Base-by-base conservation (phyloP, 2,888 invertebrate species). In the Morpho achilles region DNA sequence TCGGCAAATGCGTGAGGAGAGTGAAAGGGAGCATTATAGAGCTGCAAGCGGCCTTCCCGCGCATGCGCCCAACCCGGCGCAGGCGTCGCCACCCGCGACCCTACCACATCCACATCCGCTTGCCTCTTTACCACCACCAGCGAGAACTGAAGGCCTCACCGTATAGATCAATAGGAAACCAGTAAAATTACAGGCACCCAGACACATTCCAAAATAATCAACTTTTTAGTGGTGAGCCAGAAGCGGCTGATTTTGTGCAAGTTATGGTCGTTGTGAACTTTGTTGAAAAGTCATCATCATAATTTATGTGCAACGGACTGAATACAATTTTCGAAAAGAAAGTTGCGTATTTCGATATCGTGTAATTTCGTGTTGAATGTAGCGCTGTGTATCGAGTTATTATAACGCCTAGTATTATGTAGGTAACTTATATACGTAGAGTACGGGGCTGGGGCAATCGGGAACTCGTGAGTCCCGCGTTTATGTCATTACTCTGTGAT, bases 81-180 rank as follows among this genome's bases (percentile, higher is more conserved):
- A 82, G 59, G 60, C 74, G 58, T 79, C 76, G 3, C 75, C 80
- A 23, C 87, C 90, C 58, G 67, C 67, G 61, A 67, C 61, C 53
- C 71, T 56, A 63, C 78, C 58, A 59, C 66, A 67, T 70, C 70
- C 82, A 64, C 85, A 75, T 67, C 82, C 91, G 53, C 91, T 93
- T 68, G 86, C 93, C 69, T 91, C 94, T 39, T 87, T 92, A 40
- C 93, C 93, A 56, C 92, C 93, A n/a, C 91, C 93, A 55, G 90
- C 93, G 23, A 91, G 94, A 73, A 94, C 95, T 60, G 95, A 95
- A 77, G 95, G 95, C 50, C 91, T 95, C 75, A 94, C 95, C 71
- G 95, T 95, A 82, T 95, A 92, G 92, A 53, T 39, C 32, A 10
- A 73, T 71, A 59, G 44, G 47, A 45, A 44, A 51, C 16, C 47